Percentiles rank a stretch among this genome's conserved stretches.
Conservation (phyloP, 2,113 vertebrate genomes). For the Ranitomeya imitator region DNA sequence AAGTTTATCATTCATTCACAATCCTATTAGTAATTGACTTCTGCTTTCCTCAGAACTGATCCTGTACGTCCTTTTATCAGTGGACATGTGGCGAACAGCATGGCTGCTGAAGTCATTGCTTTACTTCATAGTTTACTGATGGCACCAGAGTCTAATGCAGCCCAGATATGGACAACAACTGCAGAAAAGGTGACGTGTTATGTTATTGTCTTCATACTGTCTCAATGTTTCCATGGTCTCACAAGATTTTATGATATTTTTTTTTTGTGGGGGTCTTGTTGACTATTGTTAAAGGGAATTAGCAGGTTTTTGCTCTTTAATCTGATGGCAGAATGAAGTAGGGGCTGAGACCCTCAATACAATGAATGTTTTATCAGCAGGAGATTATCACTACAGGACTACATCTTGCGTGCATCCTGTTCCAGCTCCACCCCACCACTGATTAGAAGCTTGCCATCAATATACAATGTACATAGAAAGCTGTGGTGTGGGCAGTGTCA, state of each 20-base stretch:
- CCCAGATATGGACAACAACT: conserved; percentile 97
- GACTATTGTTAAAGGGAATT: background rate
- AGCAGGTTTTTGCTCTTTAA: too few species aligned
- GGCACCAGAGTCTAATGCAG: conserved; percentile 93
- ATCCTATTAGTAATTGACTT: background rate
- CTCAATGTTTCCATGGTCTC: background rate
- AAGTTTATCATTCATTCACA: background rate
- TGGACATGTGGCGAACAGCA: conserved; percentile 97
- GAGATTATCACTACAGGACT: too few species aligned
- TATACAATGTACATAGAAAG: too few species aligned
- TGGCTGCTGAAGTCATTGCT: conserved; percentile 97
- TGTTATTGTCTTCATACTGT: background rate
- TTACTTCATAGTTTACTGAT: conserved; percentile 93
- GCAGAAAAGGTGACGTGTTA: conserved; percentile 84
- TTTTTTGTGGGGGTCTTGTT: background rate
- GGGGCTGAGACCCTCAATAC: too few species aligned
- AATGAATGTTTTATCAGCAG: too few species aligned
- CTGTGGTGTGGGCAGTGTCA: too few species aligned
- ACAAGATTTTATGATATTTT: background rate
- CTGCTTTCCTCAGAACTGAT: conserved; percentile 77
- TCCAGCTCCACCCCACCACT: too few species aligned
- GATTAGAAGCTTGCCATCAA: too few species aligned
- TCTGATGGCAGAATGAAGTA: too few species aligned
- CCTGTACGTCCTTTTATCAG: conserved; percentile 96
- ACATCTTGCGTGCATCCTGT: too few species aligned